Evolutionary conservation across 2,888 invertebrate genomes (phyloP).

Genomic region (Ganaspis brasiliensis): DNA sequence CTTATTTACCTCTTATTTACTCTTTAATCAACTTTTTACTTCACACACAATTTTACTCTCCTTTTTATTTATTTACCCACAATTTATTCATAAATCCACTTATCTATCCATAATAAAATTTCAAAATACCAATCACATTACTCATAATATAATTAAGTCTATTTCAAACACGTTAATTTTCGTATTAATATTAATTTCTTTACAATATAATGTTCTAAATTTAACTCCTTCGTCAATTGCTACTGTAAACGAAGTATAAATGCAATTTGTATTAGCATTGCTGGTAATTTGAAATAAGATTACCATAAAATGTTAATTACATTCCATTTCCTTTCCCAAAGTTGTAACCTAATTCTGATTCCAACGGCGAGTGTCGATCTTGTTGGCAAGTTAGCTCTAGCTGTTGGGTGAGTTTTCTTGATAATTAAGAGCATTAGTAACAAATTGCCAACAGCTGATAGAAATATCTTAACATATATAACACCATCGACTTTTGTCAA

Average conservation of each 20-base stretch:
- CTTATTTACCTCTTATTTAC: too few relatives aligned
- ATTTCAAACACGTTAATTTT: too few relatives aligned
- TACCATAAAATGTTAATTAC: neutral
- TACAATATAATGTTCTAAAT: neutral
- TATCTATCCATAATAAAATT: too few relatives aligned
- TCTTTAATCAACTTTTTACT: too few relatives aligned
- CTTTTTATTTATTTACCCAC: too few relatives aligned
- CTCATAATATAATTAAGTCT: too few relatives aligned
- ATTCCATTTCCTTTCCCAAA: neutral
- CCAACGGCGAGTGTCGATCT: neutral
- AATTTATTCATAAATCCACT: too few relatives aligned
- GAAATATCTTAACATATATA: neutral
- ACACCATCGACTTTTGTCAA: neutral
- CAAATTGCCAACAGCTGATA: constrained; percentile 6
- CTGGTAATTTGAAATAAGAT: neutral
- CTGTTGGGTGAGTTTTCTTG: constrained; percentile 11
- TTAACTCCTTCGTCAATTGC: neutral
- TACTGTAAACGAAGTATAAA: neutral
- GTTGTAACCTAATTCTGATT: constrained; percentile 9
- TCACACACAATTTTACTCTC: too few relatives aligned
- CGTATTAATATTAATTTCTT: neutral
- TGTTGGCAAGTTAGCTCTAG: neutral
- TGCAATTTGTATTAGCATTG: neutral
- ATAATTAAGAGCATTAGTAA: neutral
- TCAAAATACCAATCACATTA: too few relatives aligned